Evolutionary conservation across 2,888 invertebrate genomes (phyloP).

Genomic region (Drosophila planitibia): DNA sequence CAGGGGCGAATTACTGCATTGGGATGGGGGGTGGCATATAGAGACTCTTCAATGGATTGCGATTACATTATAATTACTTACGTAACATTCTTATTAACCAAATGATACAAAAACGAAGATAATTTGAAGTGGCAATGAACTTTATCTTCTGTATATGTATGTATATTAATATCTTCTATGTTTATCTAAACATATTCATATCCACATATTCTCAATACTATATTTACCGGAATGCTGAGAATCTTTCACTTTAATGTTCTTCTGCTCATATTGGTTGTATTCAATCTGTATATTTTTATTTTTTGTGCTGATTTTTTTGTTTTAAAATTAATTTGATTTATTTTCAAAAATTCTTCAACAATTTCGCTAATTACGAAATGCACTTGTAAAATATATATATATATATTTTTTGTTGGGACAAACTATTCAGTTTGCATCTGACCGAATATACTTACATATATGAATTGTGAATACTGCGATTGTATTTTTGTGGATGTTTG

Average conservation of each 20-base stretch:
- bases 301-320: not conserved
- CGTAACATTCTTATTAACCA: slow-evolving; percentile 59
- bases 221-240: not conserved
- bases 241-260: not conserved
- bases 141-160: not conserved
- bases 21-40: not conserved
- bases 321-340: not conserved
- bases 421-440: slow-evolving; percentile 5
- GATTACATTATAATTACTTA: slow-evolving; percentile 70
- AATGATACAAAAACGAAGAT: slow-evolving; percentile 52
- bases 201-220: not conserved
- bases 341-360: not conserved
- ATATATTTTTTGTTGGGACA: slow-evolving; percentile 3
- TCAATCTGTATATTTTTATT: not conserved
- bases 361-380: slow-evolving; percentile 17
- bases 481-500: slow-evolving; percentile 11
- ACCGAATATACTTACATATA: not conserved
- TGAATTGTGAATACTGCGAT: slow-evolving; percentile 9
- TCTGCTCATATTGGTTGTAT: not conserved
- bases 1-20: not conserved
- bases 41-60: slow-evolving; percentile 30
- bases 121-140: slow-evolving; percentile 28
- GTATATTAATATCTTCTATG: not conserved
- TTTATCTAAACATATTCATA: not conserved
- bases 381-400: not conserved